Evolutionary conservation across 2,888 invertebrate species (phyloP), one percentile per base, ranked within the genome.

Genomic region (Pheosia tremula): DNA sequence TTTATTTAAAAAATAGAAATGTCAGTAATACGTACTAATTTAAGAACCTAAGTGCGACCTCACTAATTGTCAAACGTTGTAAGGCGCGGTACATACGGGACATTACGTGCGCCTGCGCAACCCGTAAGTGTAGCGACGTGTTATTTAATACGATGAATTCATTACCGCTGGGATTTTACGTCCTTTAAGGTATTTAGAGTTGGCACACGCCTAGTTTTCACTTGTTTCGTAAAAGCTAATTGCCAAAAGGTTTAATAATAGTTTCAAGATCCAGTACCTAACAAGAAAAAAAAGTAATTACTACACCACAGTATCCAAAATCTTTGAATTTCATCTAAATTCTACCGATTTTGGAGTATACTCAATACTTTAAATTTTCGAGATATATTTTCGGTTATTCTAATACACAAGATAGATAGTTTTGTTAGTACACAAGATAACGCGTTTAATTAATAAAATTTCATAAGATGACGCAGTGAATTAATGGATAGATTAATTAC

Each of bases 41-140:
- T 49, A 56, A 66, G 61, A 67, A 61, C 47, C 64, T 62, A 55
- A 56, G 58, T 53, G 54, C 49, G 60, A 58, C 56, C 50, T 58
- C 58, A 69, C 74, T 83, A 82, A 84, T 83, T 82, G 83, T 80
- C 55, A 73, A 81, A 81, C 78, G 74, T 37, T 84, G 84, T 83
- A 68, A 80, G 74, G 78, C 62, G 75, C 61, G 72, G 73, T 61
- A 58, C 72, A 66, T 71, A 68, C 56, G 62, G 69, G 60, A 60
- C 61, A 41, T 67, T 60, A 60, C 60, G 62, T 62, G 63, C 61
- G 63, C 36, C 71, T 74, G 60, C 70, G 68, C 68, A 77, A 73
- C 64, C 59, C 62, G 61, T 73, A 75, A 82, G 78, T 80, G 78
- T 75, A 68, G 59, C 69, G 65, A 39, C 39, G 24, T 63, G 67